Conservation (phyloP, 1,140 invertebrate species). For the Drosophila tsacasi region DNA sequence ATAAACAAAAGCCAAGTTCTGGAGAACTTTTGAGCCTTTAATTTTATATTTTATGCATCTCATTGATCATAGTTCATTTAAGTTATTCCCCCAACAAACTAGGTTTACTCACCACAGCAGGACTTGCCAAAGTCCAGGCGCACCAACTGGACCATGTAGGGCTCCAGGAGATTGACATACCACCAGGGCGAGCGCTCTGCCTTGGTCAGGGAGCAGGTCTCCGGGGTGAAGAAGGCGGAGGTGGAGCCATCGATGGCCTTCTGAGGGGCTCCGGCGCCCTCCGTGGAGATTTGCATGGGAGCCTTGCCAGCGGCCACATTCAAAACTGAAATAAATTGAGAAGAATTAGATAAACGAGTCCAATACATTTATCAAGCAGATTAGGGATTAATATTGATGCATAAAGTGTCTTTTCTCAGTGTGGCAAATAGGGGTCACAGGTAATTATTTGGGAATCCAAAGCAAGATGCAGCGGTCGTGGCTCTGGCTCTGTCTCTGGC, state of each 20-base stretch:
- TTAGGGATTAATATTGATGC: too few relatives aligned
- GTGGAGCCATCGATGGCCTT: conserved; percentile 96
- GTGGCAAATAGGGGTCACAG: conserved; percentile 12
- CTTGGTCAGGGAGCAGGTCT: conserved; percentile 95
- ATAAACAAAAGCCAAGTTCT: not conserved
- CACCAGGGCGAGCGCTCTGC: conserved; percentile 95
- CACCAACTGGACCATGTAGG: conserved; percentile 97
- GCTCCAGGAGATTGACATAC: conserved; percentile 97
- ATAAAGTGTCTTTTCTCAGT: too few relatives aligned
- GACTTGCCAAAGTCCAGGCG: conserved; percentile 96
- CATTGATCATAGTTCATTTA: too few relatives aligned
- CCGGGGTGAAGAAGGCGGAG: conserved; percentile 91
- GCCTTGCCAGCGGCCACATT: conserved; percentile 98
- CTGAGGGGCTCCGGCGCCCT: conserved; percentile 94
- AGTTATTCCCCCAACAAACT: too few relatives aligned
- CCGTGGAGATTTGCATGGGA: conserved; percentile 96
- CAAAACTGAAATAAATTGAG: conserved; percentile 89
- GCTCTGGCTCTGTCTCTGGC: too few relatives aligned
- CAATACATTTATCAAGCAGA: not conserved
- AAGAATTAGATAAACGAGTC: not conserved
- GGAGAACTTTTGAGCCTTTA: too few relatives aligned
- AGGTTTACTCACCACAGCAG: conserved; percentile 96
- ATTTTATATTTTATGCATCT: too few relatives aligned
- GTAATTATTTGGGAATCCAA: conserved; percentile 36
- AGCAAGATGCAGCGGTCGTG: conserved; percentile 6